Conservation (phyloP, 2,113 vertebrate species). For the Cinclus mexicanus region DNA sequence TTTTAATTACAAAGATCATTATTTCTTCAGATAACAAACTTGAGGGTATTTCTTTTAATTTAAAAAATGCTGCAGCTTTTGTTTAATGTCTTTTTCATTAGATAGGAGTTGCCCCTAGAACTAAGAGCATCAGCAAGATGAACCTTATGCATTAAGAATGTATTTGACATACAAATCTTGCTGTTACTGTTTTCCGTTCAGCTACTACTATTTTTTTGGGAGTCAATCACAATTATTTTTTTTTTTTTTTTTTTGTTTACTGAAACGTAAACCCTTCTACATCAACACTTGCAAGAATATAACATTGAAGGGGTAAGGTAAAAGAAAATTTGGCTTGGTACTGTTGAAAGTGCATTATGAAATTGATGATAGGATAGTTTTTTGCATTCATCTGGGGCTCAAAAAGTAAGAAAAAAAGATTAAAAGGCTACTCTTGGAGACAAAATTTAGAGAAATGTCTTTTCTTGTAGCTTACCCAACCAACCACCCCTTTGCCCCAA, state of each 20-base stretch:
- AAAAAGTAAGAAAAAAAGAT: background rate
- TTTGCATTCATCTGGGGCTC: background rate
- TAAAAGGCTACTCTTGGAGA: background rate
- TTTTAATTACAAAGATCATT: conserved; percentile 39
- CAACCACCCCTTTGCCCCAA: too few relatives aligned
- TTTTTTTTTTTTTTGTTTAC: background rate
- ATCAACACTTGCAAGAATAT: background rate
- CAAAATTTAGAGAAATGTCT: background rate
- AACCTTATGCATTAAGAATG: background rate
- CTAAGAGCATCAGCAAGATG: background rate
- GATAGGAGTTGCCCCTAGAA: background rate
- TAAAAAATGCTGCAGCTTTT: background rate
- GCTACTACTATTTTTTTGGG: background rate
- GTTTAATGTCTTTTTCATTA: background rate
- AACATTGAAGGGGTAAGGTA: background rate
- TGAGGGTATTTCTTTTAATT: conserved; percentile 12
- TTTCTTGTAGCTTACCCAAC: background rate
- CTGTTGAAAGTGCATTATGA: background rate
- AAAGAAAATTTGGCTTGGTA: background rate
- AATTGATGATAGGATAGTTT: background rate
- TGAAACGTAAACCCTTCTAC: background rate
- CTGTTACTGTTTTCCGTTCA: background rate
- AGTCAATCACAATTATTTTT: background rate
- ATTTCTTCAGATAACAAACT: conserved; percentile 24
- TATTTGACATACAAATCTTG: background rate